Evolutionary conservation across 30 jellyfish, hydroid and myxozoan species (phyloP).

Genomic region (Clytia hemisphaerica): DNA sequence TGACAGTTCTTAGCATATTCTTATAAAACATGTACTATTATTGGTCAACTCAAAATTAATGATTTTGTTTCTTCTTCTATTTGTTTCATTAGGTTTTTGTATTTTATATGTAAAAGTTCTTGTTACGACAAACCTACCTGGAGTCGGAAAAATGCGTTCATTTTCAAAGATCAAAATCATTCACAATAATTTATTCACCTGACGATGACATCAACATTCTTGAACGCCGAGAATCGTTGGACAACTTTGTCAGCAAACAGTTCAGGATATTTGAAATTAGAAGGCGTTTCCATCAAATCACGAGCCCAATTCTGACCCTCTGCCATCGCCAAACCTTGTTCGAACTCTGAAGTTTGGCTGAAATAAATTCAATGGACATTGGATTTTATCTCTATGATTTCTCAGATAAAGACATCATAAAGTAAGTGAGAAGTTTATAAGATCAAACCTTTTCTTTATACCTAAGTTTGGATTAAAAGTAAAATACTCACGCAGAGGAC

Average conservation of each 20-base stretch:
- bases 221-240: slow-evolving; percentile 35
- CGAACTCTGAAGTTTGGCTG: slow-evolving; percentile 39
- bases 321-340: slow-evolving; percentile 47
- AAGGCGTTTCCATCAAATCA: slow-evolving; percentile 81
- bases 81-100: no score
- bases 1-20: no score
- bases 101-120: no score
- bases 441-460: neutral
- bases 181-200: no score
- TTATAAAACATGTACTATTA: no score
- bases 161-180: no score
- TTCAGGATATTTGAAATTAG: slow-evolving; percentile 78
- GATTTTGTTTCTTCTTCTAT: no score
- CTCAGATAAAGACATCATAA: neutral
- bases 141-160: no score
- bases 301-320: slow-evolving; percentile 91
- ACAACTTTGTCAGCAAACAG: slow-evolving; percentile 49
- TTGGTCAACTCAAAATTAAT: no score
- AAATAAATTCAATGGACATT: neutral
- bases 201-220: slow-evolving; percentile 45
- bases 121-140: no score
- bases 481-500: neutral
- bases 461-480: neutral
- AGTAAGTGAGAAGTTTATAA: neutral
- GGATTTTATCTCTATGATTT: neutral